These are phyloP conservation scores for Physocephala rufipes DNA, from an alignment of 2,888 invertebrate species.

Conservation along the genomic window DNA sequence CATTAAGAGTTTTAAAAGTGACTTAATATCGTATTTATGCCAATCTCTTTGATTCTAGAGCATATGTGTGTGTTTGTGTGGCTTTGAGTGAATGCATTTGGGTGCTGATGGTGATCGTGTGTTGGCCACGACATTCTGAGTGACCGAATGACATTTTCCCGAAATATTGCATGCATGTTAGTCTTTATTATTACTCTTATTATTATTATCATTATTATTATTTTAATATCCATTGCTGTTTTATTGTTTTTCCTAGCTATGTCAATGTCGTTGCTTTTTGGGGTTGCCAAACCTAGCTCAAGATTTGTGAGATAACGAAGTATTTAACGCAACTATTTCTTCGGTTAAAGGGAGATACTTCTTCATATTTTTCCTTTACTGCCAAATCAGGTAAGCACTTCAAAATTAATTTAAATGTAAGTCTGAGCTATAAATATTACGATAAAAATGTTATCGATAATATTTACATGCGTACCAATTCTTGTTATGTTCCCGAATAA, in stretches of 20 bases:
- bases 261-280: too few relatives aligned
- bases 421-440: too few relatives aligned
- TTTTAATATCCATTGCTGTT: not conserved
- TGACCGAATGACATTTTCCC: conserved; percentile 63
- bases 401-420: too few relatives aligned
- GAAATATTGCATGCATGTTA: conserved; percentile 58
- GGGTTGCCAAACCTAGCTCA: too few relatives aligned
- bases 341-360: too few relatives aligned
- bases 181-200: conserved; percentile 2
- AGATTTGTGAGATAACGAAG: too few relatives aligned
- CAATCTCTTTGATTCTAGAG: not conserved
- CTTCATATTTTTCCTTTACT: too few relatives aligned
- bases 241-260: not conserved
- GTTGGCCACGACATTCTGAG: conserved; percentile 64
- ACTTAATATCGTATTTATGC: not conserved
- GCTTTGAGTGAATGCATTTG: conserved; percentile 18
- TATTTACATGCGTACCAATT: too few relatives aligned
- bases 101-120: conserved; percentile 51
- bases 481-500: too few relatives aligned
- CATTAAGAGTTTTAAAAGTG: not conserved
- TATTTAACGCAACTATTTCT: too few relatives aligned
- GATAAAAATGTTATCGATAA: too few relatives aligned
- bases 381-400: too few relatives aligned
- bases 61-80: conserved; percentile 17
- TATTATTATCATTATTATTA: not conserved